Evolutionary conservation across 2,888 invertebrate species (phyloP).

Genomic region (Tachystola acroxantha): DNA sequence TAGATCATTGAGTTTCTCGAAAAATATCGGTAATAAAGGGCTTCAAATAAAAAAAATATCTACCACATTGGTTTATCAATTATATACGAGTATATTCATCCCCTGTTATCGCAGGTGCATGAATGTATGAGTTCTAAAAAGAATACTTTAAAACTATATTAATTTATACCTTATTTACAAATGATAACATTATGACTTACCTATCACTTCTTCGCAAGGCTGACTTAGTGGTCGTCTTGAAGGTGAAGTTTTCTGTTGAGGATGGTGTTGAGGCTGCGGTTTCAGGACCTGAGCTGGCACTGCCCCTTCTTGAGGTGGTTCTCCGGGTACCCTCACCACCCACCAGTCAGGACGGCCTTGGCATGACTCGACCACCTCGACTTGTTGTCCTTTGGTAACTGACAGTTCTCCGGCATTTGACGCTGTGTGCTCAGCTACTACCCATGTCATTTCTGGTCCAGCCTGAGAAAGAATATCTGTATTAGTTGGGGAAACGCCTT

Average conservation of each 20-base stretch:
- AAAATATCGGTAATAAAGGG: too few relatives aligned
- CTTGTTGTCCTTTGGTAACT: slow-evolving; percentile 94
- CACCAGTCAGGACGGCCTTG: slow-evolving; percentile 83
- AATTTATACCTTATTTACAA: too few relatives aligned
- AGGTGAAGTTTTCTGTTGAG: slow-evolving; percentile 59
- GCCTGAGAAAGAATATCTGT: slow-evolving; percentile 69
- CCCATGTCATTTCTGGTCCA: slow-evolving; percentile 93
- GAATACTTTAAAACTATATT: too few relatives aligned
- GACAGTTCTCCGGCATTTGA: slow-evolving; percentile 88
- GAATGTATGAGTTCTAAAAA: too few relatives aligned
- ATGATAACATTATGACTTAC: slow-evolving; percentile 77
- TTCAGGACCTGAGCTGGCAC: slow-evolving; percentile 87
- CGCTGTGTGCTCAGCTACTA: slow-evolving; percentile 90
- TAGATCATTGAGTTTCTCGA: too few relatives aligned
- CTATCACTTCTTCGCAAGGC: slow-evolving; percentile 56
- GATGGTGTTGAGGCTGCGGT: slow-evolving; percentile 50
- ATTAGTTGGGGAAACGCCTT: background rate
- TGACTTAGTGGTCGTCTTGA: slow-evolving; percentile 61
- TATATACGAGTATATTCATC: too few relatives aligned
- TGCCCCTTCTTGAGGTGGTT: slow-evolving; percentile 86
- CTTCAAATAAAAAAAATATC: too few relatives aligned
- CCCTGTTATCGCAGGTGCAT: too few relatives aligned
- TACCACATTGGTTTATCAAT: too few relatives aligned
- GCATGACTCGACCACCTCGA: slow-evolving; percentile 91
- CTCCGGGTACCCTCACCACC: slow-evolving; percentile 80